These are phyloP conservation scores for Aethina tumida DNA, from an alignment of 1,140 invertebrate species.

Conservation along the genomic window DNA sequence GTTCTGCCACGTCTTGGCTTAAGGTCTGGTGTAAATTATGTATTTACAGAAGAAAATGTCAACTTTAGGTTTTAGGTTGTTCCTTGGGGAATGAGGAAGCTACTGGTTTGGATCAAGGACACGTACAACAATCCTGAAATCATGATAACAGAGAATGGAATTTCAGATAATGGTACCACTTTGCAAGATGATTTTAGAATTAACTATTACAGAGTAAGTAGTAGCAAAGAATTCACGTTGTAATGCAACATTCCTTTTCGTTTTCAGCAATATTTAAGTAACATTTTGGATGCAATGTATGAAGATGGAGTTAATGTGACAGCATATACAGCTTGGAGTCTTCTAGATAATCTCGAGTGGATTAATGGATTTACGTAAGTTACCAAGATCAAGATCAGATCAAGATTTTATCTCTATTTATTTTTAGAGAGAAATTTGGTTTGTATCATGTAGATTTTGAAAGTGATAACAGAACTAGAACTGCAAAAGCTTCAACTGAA, in stretches of 20 bases:
- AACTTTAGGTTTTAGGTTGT: slow-evolving; percentile 18
- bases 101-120: slow-evolving; percentile 26
- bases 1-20: too few species aligned
- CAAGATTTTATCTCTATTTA: too few species aligned
- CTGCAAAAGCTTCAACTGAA: background rate
- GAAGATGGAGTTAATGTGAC: too few species aligned
- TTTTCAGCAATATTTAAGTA: too few species aligned
- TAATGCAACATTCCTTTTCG: too few species aligned
- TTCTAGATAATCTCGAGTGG: background rate
- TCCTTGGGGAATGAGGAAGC: slow-evolving; percentile 27
- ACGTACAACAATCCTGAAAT: slow-evolving; percentile 21
- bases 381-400: background rate
- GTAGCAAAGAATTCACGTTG: too few species aligned
- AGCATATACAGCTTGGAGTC: slow-evolving; percentile 1
- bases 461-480: slow-evolving; percentile 4
- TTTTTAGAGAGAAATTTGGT: slow-evolving; percentile 6
- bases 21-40: too few species aligned
- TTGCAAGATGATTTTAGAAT: slow-evolving; percentile 44
- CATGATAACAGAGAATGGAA: slow-evolving; percentile 25
- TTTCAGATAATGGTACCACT: slow-evolving; percentile 18
- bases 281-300: too few species aligned
- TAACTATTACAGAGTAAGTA: slow-evolving; percentile 33
- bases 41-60: too few species aligned
- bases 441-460: slow-evolving; percentile 6
- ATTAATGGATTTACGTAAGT: background rate